Evolutionary conservation across 2,888 invertebrate genomes (phyloP), one percentile per base, ranked within the genome.

Genomic region (Apotomis betuletana): DNA sequence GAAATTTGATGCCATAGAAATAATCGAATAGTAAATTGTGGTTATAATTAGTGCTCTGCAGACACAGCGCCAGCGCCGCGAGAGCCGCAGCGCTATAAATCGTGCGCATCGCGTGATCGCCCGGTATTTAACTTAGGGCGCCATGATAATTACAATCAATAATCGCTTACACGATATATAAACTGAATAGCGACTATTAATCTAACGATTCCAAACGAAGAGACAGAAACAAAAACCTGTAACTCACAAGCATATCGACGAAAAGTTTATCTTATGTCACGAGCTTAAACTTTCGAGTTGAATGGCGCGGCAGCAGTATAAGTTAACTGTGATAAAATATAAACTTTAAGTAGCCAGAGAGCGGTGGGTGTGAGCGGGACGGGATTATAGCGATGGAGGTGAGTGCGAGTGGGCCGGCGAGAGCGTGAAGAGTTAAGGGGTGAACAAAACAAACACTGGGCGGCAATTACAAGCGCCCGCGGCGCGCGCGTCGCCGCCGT

Each of bases 91-190:
- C 70, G 70, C 77, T 76, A 85, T 87, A 87, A 89, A 87, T 86
- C 82, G 75, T 69, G 77, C 76, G 76, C 79, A 82, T 90, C 84
- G 87, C 90, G 89, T 89, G 90, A 87, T 83, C 83, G 81, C 77
- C 74, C 82, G 77, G 85, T 86, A 81, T 87, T 88, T 87, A 83
- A 84, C 87, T 85, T 81, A 87, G 84, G 83, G 85, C 86, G 85
- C 87, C 87, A 89, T 88, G 85, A 88, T 90, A 89, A 91, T 90
- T 91, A 90, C 88, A 89, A 91, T 91, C 90, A 91, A 91, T 91
- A 90, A 90, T 85, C 82, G 80, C 79, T 80, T 83, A 81, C 82
- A 79, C 70, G 69, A 70, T 70, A 74, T 65, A 87, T 86, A 84
- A 84, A 87, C 81, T 76, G 83, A 84, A 86, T 84, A 81, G 79